Conservation (phyloP, 2,888 invertebrate genomes). For the Heliconius sara region DNA sequence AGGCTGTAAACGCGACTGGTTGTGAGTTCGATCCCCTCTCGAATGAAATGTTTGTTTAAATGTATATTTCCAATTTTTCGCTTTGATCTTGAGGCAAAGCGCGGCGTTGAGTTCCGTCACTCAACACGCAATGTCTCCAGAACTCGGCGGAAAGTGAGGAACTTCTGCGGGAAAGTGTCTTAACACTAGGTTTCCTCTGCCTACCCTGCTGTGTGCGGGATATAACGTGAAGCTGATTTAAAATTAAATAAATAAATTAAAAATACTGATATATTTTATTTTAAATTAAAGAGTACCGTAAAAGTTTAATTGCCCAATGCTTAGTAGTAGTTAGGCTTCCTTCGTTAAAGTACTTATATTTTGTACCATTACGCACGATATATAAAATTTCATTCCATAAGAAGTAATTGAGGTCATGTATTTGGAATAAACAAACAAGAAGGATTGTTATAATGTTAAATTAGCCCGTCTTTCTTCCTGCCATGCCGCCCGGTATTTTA, state of each 20-base stretch:
- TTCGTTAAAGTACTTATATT: slow-evolving; percentile 56
- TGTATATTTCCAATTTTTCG: too few relatives aligned
- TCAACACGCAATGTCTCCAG: too few relatives aligned
- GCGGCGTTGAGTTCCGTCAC: too few relatives aligned
- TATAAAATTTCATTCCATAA: slow-evolving; percentile 58
- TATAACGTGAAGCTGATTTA: too few relatives aligned
- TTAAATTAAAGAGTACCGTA: not conserved
- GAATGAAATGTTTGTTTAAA: too few relatives aligned
- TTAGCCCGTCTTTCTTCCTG: slow-evolving; percentile 69
- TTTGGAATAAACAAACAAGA: slow-evolving; percentile 65
- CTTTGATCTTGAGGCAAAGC: too few relatives aligned
- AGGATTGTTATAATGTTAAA: slow-evolving; percentile 73
- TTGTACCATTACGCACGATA: slow-evolving; percentile 51
- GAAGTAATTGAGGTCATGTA: slow-evolving; percentile 68
- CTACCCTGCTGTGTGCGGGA: too few relatives aligned
- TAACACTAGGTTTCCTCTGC: too few relatives aligned
- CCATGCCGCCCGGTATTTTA: slow-evolving; percentile 71
- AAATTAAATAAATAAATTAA: not conserved
- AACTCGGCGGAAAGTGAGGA: too few relatives aligned
- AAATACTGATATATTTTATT: not conserved
- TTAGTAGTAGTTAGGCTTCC: slow-evolving; percentile 32
- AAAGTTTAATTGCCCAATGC: not conserved
- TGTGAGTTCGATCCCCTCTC: too few relatives aligned
- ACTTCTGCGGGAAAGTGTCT: too few relatives aligned
- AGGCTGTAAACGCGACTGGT: too few relatives aligned